Base-by-base conservation (phyloP, 2,888 invertebrate species). In the Allolobophora icterica region DNA sequence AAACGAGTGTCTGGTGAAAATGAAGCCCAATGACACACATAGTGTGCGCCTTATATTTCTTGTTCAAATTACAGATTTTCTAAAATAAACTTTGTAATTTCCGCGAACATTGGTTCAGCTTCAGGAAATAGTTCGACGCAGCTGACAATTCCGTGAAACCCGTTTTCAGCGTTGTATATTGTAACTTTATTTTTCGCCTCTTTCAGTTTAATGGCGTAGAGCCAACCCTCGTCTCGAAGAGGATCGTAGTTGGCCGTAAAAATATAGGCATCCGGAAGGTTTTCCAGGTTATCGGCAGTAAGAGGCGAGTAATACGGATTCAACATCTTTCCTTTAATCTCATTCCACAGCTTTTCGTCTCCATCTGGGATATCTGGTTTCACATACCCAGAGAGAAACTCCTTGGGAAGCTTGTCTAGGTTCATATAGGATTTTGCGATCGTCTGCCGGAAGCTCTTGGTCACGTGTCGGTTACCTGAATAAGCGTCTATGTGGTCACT, bases 211-310 rank as follows among this genome's bases (percentile, higher is more conserved):
- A 38, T n/a, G 52, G 91, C 91, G 52, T 91, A 91, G 5, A 91
- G 89, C 35, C 38, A 89, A 30, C 91, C 91, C 38, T 91, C 91
- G 35, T 91, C 91, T 34, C 91, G 52, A n/a, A 91, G 58, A n/a
- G 58, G 34, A 38, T 91, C 91, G 71, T 89, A 58, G 52, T 91
- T 34, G 89, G 89, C 38, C 45, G 89, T 89, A 30, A 89, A 52
- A 2, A 91, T 34, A 34, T 33, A 91, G 52, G 91, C 40, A 5
- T 89, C 89, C 34, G 91, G 91, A n/a, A 91, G 91, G 30, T 52
- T 52, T 42, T 34, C 30, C 33, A 84, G 89, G 52, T 91, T n/a
- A 38, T 89, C 52, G 11, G 89, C 89, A 13, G 52, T 21, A n/a
- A 91, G 84, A 33, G 91, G 91, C 6, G 45, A 87, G 42, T 38